Evolutionary conservation across 2,113 vertebrate genomes (phyloP), one percentile per base, ranked within the genome.

Genomic region (Tursiops truncatus): DNA sequence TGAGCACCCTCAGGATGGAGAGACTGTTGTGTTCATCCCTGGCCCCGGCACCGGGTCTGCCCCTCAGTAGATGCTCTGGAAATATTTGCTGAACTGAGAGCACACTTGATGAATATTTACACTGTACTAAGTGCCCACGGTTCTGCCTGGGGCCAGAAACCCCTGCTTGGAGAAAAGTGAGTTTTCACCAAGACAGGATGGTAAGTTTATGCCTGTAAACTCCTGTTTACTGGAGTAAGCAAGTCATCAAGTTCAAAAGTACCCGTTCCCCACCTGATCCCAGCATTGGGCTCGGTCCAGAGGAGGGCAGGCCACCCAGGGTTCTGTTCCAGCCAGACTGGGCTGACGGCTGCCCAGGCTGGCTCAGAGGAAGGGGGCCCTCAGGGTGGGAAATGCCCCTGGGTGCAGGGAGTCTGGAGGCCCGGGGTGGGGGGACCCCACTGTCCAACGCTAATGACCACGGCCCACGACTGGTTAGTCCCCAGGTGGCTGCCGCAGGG

Each of bases 71-170:
- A 36, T 25, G 28, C 67, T 93, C 96, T 67, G 89, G 85, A 86
- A 94, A 86, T 90, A 71, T 87, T 67, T 88, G 90, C 47, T 44
- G 76, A 93, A 17, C 41, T 36, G 36, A 71, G n/a, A 96, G 47
- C 76, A 91, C 82, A 82, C 53, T 3, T 65, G 38, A 36, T 31
- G 41, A 71, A 97, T 60, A 58, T 96, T 92, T 90, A 89, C 94
- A 63, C 25, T 41, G 21, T 20, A 15, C 53, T 38, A 44, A 81
- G 56, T 20, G 60, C 63, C 82, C 56, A 38, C 33, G 62, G 41
- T 63, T 79, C 73, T 56, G 20, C 89, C 85, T 12, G 68, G 79
- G 20, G 8, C 74, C 63, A 26, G 70, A 96, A 67, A 91, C 8
- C 31, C 80, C 58, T 31, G 68, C 76, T 60, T 9, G 2, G 56